phyloP scores from a whole-genome alignment of 2,888 invertebrate species.

The Antitype chi region DNA sequence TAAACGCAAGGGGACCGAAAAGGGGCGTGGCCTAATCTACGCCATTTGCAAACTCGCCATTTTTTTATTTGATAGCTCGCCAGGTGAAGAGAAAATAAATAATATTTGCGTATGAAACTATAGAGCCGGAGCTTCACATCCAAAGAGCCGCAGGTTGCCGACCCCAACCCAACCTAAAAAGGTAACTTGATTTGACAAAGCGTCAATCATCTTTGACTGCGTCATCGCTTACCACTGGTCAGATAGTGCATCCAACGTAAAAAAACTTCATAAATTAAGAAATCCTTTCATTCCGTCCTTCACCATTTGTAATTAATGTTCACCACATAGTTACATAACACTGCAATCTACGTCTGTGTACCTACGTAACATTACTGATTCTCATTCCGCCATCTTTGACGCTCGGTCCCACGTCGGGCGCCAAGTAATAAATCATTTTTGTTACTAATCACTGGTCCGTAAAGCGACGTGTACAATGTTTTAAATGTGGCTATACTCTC shows the following conservation, averaged over 20 bases:
- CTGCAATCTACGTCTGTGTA: conserved; percentile 24
- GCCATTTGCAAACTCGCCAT: no score
- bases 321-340: conserved; percentile 13
- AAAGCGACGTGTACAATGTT: conserved; percentile 17
- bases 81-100: no score
- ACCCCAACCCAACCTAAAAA: no score
- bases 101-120: no score
- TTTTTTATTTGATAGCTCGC: no score
- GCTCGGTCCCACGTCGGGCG: conserved; percentile 44
- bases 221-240: not conserved
- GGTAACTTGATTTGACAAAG: not conserved
- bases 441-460: conserved; percentile 29
- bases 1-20: no score
- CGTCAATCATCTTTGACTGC: not conserved
- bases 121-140: no score
- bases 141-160: no score
- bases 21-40: no score
- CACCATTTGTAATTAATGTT: conserved; percentile 24
- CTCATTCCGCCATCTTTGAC: conserved; percentile 30
- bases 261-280: conserved; percentile 17
- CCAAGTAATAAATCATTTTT: conserved; percentile 57
- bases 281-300: not conserved
- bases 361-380: not conserved
- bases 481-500: conserved; percentile 7
- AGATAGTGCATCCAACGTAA: not conserved